These are phyloP conservation scores for Centropus bengalensis DNA, from an alignment of 2,113 vertebrate genomes.

Conservation along the genomic window DNA sequence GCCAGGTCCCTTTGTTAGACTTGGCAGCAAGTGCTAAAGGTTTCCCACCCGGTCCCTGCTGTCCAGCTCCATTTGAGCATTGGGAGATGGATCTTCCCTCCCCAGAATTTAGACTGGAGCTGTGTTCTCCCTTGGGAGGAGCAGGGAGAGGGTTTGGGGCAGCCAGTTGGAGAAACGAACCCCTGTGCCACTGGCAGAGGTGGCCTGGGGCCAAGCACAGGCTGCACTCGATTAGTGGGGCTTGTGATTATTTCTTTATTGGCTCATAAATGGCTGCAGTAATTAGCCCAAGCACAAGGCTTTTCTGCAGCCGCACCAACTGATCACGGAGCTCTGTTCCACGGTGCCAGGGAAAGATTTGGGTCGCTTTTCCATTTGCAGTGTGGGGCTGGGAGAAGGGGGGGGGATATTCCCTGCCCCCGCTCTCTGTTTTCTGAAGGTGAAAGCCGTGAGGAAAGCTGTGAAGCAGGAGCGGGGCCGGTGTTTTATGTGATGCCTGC, in stretches of 20 bases:
- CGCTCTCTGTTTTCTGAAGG: not conserved
- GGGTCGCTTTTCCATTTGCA: not conserved
- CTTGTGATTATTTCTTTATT: constrained; percentile 1
- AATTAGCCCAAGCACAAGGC: not conserved
- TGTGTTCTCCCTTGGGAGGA: not conserved
- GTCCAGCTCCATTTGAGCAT: accelerated
- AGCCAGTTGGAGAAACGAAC: not conserved
- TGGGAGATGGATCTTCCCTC: not conserved
- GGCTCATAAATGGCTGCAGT: not conserved
- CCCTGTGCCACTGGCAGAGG: not conserved
- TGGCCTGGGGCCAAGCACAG: not conserved
- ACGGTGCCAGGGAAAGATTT: not conserved
- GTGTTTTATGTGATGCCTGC: not conserved
- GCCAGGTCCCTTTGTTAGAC: not conserved
- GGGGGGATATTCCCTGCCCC: no score
- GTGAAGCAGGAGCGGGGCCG: not conserved
- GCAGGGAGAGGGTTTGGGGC: not conserved
- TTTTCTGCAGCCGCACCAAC: not conserved
- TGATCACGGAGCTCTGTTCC: accelerated
- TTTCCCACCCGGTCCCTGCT: not conserved
- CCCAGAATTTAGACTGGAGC: not conserved
- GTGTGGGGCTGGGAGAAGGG: not conserved
- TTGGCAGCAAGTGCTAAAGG: not conserved
- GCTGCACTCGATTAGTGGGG: not conserved
- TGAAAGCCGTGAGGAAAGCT: not conserved